Evolutionary conservation across 2,888 invertebrate species (phyloP).

Genomic region (Sesia apiformis): DNA sequence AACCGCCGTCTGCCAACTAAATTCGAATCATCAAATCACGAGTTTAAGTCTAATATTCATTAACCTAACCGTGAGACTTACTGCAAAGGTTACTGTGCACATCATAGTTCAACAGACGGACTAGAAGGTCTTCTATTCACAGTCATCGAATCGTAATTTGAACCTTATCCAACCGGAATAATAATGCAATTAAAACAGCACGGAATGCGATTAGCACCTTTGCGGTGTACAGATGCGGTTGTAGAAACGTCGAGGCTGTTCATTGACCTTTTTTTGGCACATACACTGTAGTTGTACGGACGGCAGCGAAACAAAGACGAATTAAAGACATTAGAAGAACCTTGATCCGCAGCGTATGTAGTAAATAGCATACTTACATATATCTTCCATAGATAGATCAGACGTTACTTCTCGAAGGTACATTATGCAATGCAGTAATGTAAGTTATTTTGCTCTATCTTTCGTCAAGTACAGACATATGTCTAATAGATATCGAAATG

Average conservation of each 20-base stretch:
- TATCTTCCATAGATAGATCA: no score
- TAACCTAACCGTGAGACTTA: constrained; percentile 26
- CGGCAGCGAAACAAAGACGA: constrained; percentile 61
- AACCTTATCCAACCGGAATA: constrained; percentile 39
- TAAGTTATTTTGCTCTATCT: no score
- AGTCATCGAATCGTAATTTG: constrained; percentile 25
- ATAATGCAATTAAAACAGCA: constrained; percentile 26
- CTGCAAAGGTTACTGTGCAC: constrained; percentile 28
- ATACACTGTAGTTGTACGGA: constrained; percentile 30
- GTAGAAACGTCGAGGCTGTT: constrained; percentile 73
- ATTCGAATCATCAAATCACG: constrained; percentile 27
- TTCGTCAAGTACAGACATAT: no score
- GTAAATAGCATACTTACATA: background rate
- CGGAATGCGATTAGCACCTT: constrained; percentile 27
- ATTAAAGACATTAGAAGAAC: constrained; percentile 54
- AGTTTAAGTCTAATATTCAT: constrained; percentile 42
- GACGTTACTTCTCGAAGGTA: no score
- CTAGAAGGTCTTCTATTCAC: constrained; percentile 43
- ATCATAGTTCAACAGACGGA: constrained; percentile 33
- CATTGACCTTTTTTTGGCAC: constrained; percentile 71
- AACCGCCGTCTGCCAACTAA: constrained; percentile 20
- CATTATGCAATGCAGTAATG: no score
- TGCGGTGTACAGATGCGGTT: constrained; percentile 33
- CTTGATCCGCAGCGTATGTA: constrained; percentile 41
- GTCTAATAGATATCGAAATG: no score